Conservation (phyloP, 2,113 vertebrate genomes). For the Castor canadensis region DNA sequence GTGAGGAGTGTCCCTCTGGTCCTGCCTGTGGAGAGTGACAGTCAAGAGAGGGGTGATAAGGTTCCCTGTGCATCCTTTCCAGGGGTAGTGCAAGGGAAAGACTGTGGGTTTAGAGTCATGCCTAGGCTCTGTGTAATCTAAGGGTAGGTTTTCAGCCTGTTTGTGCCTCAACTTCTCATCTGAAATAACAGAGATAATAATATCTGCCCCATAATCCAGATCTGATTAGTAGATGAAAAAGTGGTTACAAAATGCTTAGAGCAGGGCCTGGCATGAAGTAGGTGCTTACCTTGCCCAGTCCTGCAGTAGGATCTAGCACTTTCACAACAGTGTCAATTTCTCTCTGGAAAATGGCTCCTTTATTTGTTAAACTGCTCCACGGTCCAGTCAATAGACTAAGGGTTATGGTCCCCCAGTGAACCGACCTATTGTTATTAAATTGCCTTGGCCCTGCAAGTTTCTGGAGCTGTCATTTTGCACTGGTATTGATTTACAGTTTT, state of each 20-base stretch:
- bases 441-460: constrained; percentile 35
- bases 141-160: neutral
- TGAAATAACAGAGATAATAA: neutral
- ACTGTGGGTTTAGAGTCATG: neutral
- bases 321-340: neutral
- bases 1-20: neutral
- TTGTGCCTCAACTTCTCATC: neutral
- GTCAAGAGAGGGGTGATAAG: neutral
- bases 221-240: neutral
- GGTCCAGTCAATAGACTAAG: constrained; percentile 45
- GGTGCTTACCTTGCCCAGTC: neutral
- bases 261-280: neutral
- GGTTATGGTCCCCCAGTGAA: constrained; percentile 62
- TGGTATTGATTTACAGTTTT: constrained; percentile 56
- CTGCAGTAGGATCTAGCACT: neutral
- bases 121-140: neutral
- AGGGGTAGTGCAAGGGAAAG: neutral
- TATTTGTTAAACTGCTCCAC: constrained; percentile 58
- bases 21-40: neutral
- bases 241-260: too few species aligned
- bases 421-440: constrained; percentile 63
- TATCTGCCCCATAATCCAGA: neutral
- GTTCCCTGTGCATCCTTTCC: neutral
- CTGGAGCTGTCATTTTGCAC: constrained; percentile 60
- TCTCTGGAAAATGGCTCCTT: constrained; percentile 22